These are phyloP conservation scores for Acipenser transmontanus DNA, from an alignment of 2,797 vertebrate genomes.

Conservation along the genomic window DNA sequence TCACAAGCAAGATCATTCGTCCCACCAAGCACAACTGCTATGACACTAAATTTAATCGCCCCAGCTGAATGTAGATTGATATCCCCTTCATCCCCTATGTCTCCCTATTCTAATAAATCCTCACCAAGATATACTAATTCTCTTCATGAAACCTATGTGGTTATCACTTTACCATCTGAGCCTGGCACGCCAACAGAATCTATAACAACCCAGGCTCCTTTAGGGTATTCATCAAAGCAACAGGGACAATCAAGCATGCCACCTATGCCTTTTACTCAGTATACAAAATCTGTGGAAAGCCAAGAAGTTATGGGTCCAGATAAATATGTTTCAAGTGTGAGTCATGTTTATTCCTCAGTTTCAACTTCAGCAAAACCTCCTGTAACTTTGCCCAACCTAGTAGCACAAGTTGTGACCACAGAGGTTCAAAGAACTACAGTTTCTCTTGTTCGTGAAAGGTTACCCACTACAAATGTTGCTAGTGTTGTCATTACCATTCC, in stretches of 20 bases:
- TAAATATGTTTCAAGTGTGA: conserved; percentile 65
- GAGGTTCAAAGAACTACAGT: conserved; percentile 71
- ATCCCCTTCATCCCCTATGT: conserved; percentile 88
- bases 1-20: conserved; percentile 68
- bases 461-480: conserved; percentile 50
- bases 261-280: conserved; percentile 59
- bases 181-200: conserved; percentile 85
- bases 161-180: conserved; percentile 94
- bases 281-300: conserved; percentile 67
- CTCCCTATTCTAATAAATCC: conserved; percentile 74
- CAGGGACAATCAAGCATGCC: conserved; percentile 55
- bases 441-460: conserved; percentile 68
- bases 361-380: conserved; percentile 62
- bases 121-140: conserved; percentile 76
- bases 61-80: conserved; percentile 74
- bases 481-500: conserved; percentile 52
- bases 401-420: conserved; percentile 68
- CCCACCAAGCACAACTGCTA: conserved; percentile 63
- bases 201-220: conserved; percentile 70
- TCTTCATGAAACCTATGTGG: conserved; percentile 85
- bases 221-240: conserved; percentile 59
- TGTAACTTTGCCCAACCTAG: conserved; percentile 53
- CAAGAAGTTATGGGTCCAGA: conserved; percentile 62
- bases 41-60: conserved; percentile 79
- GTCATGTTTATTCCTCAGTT: conserved; percentile 66